These are phyloP conservation scores for Drosophila nigritarsus DNA, from an alignment of 2,888 invertebrate species.

Conservation along the genomic window DNA sequence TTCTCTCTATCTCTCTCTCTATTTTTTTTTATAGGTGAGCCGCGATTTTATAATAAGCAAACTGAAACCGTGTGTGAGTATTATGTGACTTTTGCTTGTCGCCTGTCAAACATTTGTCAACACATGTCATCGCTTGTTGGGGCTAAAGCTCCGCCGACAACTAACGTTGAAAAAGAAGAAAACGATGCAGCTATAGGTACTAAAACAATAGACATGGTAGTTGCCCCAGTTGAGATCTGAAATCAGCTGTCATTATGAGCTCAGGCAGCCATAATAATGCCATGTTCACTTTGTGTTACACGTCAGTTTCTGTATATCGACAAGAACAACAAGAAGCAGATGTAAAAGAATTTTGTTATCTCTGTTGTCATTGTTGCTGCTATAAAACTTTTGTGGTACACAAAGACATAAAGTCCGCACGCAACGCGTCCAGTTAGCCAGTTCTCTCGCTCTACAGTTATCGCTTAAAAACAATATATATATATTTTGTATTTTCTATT, in stretches of 20 bases:
- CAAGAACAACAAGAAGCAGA: conserved; percentile 9
- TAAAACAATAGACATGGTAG: conserved; percentile 18
- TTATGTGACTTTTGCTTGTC: conserved; percentile 67
- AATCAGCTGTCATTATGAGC: conserved; percentile 55
- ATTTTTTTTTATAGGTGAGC: conserved; percentile 57
- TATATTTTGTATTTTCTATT: background rate
- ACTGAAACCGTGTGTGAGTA: conserved; percentile 65
- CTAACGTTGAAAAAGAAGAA: conserved; percentile 5
- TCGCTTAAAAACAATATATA: too few relatives aligned
- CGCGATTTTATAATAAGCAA: conserved; percentile 16
- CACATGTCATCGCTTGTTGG: conserved; percentile 54
- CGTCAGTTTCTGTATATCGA: conserved; percentile 44
- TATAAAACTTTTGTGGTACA: conserved; percentile 53
- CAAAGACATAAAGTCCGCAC: conserved; percentile 44
- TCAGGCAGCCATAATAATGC: conserved; percentile 73
- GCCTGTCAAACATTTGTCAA: conserved; percentile 77
- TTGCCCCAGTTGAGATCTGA: conserved; percentile 31
- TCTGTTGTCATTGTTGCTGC: conserved; percentile 24
- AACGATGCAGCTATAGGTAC: background rate
- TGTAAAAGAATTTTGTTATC: conserved; percentile 9
- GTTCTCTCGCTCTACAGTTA: background rate
- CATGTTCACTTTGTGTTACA: conserved; percentile 62
- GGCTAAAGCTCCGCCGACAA: conserved; percentile 60
- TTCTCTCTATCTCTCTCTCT: conserved; percentile 4
- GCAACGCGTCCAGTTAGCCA: conserved; percentile 31